Evolutionary conservation across 2,797 vertebrate species (phyloP).

Genomic region (Chrysolophus pictus): DNA sequence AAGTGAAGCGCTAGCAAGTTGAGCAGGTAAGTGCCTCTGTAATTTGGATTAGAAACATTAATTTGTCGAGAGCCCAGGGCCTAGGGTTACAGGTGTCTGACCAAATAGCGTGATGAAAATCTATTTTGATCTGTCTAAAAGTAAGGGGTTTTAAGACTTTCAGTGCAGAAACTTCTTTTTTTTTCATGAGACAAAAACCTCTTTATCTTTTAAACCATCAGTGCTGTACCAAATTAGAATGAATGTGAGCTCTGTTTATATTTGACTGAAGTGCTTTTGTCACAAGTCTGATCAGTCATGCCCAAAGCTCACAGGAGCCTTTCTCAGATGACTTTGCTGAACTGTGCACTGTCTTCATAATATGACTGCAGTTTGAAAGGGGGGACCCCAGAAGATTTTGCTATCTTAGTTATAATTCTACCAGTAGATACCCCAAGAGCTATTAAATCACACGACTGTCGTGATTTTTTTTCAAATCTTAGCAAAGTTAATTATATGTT

Average conservation of each 20-base stretch:
- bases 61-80: not conserved
- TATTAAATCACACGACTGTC: not conserved
- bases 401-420: not conserved
- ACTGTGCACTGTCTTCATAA: not conserved
- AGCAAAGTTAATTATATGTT: not conserved
- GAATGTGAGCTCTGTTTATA: not conserved
- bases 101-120: not conserved
- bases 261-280: slow-evolving; percentile 15
- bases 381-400: not conserved
- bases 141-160: not conserved
- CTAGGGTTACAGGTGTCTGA: not conserved
- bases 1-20: not conserved
- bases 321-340: not conserved
- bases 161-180: not conserved
- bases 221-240: not conserved
- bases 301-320: not conserved
- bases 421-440: not conserved
- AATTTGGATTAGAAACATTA: not conserved
- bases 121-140: not conserved
- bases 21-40: not conserved
- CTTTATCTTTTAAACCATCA: slow-evolving; percentile 8
- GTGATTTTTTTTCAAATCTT: not conserved
- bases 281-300: not conserved
- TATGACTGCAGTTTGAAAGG: not conserved
- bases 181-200: not conserved